A percentile compares a stretch with the other conserved stretches of the same genome.
Evolutionary conservation across 2,113 vertebrate genomes (phyloP).

Genomic region (Seriola aureovittata): DNA sequence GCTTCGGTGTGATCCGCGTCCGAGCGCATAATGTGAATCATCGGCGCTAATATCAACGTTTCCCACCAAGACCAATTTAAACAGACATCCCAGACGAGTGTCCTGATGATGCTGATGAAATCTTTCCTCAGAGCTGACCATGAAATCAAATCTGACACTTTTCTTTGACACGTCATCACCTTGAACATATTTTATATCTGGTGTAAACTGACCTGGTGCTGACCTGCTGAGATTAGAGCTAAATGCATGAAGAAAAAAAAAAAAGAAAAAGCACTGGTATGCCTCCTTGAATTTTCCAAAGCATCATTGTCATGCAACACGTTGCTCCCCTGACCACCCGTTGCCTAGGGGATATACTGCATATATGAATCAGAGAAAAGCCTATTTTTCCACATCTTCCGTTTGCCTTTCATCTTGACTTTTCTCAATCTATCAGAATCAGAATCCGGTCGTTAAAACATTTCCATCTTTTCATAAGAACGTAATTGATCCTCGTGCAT

Average conservation of each 20-base stretch:
- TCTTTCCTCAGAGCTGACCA: neutral
- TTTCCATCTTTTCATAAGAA: slow-evolving; percentile 11
- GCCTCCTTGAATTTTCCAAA: slow-evolving; percentile 20
- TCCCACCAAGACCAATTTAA: neutral
- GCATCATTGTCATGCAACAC: slow-evolving; percentile 59
- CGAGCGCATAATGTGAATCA: neutral
- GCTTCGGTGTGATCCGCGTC: neutral
- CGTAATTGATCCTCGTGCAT: slow-evolving; percentile 1
- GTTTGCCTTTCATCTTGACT: slow-evolving; percentile 27
- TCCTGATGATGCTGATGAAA: neutral
- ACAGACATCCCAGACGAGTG: neutral
- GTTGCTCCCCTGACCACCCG: slow-evolving; percentile 43
- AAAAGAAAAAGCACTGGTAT: neutral
- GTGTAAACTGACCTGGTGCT: slow-evolving; percentile 1
- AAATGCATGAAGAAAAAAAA: neutral
- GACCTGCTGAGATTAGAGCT: slow-evolving; percentile 17
- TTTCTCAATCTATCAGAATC: slow-evolving; percentile 1
- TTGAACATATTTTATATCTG: slow-evolving; percentile 2
- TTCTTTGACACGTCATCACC: neutral
- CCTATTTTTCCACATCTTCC: slow-evolving; percentile 1
- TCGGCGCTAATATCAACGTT: neutral
- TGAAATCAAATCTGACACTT: slow-evolving; percentile 15
- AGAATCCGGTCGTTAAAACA: neutral
- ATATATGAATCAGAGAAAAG: slow-evolving; percentile 24
- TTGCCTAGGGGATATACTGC: slow-evolving; percentile 56